These are phyloP conservation scores for Acrossocheilus fasciatus DNA, from an alignment of 2,797 vertebrate species.

Conservation along the genomic window DNA sequence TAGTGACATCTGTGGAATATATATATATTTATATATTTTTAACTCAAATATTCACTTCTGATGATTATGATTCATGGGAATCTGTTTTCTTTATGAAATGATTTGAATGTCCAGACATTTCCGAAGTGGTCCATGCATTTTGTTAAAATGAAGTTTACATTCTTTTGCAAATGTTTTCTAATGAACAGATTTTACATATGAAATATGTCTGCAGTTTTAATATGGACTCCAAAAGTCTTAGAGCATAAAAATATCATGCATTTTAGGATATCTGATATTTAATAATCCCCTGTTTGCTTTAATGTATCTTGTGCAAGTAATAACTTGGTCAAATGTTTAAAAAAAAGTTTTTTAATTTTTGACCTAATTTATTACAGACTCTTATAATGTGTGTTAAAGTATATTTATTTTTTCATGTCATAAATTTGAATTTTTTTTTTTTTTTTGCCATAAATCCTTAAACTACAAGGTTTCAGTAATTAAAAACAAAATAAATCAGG, in stretches of 20 bases:
- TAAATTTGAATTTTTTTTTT: neutral
- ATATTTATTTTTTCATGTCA: neutral
- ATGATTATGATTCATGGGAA: too few species aligned
- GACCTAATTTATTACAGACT: too few species aligned
- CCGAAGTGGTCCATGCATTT: neutral
- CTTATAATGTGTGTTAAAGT: too few species aligned
- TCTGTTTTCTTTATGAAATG: neutral
- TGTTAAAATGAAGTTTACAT: neutral
- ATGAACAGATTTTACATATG: neutral
- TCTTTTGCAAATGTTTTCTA: neutral
- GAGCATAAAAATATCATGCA: too few species aligned
- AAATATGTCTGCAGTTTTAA: neutral
- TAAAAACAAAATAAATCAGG: too few species aligned
- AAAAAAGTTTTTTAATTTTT: too few species aligned
- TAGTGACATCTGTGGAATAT: neutral
- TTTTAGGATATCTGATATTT: neutral
- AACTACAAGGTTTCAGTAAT: neutral
- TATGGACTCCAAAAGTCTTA: neutral
- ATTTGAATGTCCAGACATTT: slow-evolving; percentile 1
- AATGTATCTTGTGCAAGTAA: neutral
- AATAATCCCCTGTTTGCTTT: too few species aligned
- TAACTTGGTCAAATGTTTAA: neutral
- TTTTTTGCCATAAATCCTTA: neutral
- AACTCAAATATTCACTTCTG: neutral
- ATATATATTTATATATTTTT: slow-evolving; percentile 15